Evolutionary conservation across 2,113 vertebrate species (phyloP), one percentile per base, ranked within the genome.

Genomic region (Ascaphus truei): DNA sequence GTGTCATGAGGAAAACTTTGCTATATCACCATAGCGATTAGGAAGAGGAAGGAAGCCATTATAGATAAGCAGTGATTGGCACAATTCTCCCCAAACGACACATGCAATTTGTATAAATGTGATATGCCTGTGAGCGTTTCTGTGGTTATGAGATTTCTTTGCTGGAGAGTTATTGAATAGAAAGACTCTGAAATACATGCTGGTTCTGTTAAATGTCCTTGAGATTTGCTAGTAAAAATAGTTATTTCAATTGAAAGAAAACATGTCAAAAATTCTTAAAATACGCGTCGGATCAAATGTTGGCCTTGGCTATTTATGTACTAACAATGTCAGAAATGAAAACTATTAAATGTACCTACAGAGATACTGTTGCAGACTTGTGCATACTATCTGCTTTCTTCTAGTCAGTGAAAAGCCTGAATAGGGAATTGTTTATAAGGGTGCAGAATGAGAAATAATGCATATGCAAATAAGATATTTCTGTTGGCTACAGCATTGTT

Each of bases 171-270:
- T 11, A 51, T 4, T 22, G 26, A 30, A 23, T 41, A 16, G 22
- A 23, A 55, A 16, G 22, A 7, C 31, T 55, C 7, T 13, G n/a
- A 65, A 30, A 43, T 22, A 23, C 48, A 11, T 15, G 23, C 10
- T 29, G 62, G 7, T 39, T 39, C 30, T 33, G n/a, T 36, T 31
- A 5, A 31, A 27, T 31, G 63, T 55, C 51, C 63, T 55, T 66
- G 50, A 43, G 63, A 66, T 41, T 66, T 65, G 62, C 25, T 10
- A 51, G 45, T 16, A 36, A 31, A 65, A 41, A 43, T 27, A 27
- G 20, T 31, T 55, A 55, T 41, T 66, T 25, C 7, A 23, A 26
- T 27, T 2, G 34, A 53, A 66, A 34, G 27, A 31, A 52, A 66
- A 56, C 36, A 43, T 43, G 33, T 43, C 63, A 27, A 1, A 12